These are phyloP conservation scores for Sepiola atlantica DNA, from an alignment of 2,888 invertebrate species.

Conservation along the genomic window DNA sequence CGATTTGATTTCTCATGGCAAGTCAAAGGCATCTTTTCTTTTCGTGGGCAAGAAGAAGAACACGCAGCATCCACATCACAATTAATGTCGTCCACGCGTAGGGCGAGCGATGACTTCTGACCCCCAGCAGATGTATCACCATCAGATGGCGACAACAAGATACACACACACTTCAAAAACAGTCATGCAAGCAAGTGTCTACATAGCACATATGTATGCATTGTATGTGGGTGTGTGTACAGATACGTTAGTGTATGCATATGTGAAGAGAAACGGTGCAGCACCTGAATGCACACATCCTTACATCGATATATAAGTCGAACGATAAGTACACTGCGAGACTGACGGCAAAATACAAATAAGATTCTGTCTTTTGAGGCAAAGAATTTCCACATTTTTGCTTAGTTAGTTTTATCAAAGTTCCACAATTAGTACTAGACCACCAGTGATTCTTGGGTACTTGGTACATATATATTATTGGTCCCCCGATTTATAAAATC, in stretches of 20 bases:
- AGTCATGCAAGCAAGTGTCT: background rate
- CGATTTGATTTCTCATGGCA: conserved; percentile 32
- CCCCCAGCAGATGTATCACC: background rate
- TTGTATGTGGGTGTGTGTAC: background rate
- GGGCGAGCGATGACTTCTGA: background rate
- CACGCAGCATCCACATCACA: background rate
- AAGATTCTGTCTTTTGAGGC: background rate
- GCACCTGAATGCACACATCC: background rate
- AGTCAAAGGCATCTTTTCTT: background rate
- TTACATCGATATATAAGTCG: background rate
- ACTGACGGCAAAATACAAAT: background rate
- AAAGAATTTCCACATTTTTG: background rate
- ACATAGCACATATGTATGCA: background rate
- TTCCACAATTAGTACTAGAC: no score
- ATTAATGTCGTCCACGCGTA: background rate
- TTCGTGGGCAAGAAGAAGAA: background rate
- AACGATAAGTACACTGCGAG: background rate
- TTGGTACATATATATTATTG: no score
- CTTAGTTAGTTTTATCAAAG: no score
- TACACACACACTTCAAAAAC: background rate
- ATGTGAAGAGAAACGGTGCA: no score
- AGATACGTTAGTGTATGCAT: background rate
- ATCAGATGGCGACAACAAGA: background rate
- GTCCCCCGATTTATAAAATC: no score
- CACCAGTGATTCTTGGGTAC: no score